Evolutionary conservation across 2,797 vertebrate species (phyloP).

Genomic region (Carduelis carduelis): DNA sequence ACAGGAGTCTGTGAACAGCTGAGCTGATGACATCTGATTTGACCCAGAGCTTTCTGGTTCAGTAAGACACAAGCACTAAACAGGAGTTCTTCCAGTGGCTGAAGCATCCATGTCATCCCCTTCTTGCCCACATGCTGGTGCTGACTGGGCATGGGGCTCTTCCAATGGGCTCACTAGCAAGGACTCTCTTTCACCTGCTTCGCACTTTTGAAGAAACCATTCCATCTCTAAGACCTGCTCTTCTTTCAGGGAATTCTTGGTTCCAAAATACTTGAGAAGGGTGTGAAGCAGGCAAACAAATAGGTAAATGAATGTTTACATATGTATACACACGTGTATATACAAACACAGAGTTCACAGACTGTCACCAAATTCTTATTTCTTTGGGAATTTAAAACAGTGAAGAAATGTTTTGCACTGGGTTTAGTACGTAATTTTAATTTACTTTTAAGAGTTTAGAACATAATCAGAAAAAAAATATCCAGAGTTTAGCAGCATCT

Average conservation of each 20-base stretch:
- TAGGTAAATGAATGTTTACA: not conserved
- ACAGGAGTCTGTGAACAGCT: not conserved
- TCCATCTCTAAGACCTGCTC: not conserved
- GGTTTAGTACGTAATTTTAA: not conserved
- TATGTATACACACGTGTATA: rapidly evolving
- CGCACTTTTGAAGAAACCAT: not conserved
- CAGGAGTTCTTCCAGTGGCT: not conserved
- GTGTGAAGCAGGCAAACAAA: not conserved
- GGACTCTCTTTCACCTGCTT: not conserved
- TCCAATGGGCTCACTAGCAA: not conserved
- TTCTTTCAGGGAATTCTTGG: not conserved
- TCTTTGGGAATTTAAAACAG: not conserved
- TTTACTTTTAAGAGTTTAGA: not conserved
- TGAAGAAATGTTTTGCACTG: not conserved
- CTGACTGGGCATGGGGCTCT: not conserved
- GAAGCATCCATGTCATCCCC: not conserved
- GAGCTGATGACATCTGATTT: not conserved
- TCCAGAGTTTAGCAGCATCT: not conserved
- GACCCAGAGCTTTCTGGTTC: not conserved
- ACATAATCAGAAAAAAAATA: not conserved
- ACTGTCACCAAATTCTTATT: not conserved
- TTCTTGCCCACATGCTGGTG: not conserved
- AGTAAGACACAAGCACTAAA: not conserved
- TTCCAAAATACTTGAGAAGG: not conserved
- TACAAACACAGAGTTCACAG: not conserved